A percentile compares a stretch with the other conserved stretches of the same genome.
Conservation (phyloP, 2,888 invertebrate species). For the Ecliptopera silaceata region DNA sequence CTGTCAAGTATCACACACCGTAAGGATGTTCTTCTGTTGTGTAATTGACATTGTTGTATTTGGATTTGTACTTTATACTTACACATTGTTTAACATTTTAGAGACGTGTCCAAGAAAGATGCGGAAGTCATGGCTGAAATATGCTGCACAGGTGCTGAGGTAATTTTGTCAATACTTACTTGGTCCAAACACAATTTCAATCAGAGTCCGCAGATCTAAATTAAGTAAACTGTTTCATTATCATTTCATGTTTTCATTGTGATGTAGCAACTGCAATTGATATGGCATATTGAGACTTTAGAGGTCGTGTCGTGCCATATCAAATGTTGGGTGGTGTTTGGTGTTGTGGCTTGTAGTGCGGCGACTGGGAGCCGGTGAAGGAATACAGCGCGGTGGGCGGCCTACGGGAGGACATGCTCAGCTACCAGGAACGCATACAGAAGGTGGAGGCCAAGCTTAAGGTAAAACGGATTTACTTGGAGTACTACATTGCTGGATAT, state of each 20-base stretch:
- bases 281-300: neutral
- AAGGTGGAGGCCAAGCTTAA: slow-evolving; percentile 60
- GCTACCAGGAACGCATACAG: slow-evolving; percentile 55
- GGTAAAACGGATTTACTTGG: slow-evolving; percentile 40
- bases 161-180: slow-evolving; percentile 35
- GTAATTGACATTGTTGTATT: no score
- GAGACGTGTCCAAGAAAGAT: slow-evolving; percentile 59
- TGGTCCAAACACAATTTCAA: slow-evolving; percentile 61
- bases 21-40: slow-evolving; percentile 29
- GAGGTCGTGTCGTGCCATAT: neutral
- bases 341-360: slow-evolving; percentile 48
- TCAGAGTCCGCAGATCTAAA: no score
- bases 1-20: slow-evolving; percentile 47
- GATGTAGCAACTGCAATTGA: neutral
- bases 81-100: slow-evolving; percentile 38
- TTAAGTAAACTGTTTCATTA: neutral
- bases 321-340: neutral
- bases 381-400: slow-evolving; percentile 48
- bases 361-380: slow-evolving; percentile 65
- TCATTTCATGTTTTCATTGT: neutral
- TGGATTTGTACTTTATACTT: no score
- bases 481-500: no score
- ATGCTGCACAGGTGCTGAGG: slow-evolving; percentile 59
- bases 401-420: slow-evolving; percentile 46
- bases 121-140: slow-evolving; percentile 64